Conservation (phyloP, 2,113 vertebrate species). For the Rhegmatorhina hoffmannsi region DNA sequence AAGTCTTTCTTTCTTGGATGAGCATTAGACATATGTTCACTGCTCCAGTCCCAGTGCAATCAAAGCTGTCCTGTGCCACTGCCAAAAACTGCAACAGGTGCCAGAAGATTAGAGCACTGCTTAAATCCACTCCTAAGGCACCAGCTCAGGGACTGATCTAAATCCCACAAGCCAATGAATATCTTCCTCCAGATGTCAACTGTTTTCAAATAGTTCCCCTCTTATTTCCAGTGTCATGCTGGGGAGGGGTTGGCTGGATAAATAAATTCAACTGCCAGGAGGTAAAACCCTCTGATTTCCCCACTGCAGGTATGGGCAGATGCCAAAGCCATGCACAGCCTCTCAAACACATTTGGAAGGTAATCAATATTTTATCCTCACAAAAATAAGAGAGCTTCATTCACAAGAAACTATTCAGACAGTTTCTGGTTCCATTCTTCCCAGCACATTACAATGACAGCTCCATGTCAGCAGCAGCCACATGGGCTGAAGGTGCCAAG, state of each 20-base stretch:
- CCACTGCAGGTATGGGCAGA: background rate
- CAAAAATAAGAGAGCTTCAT: slow-evolving; percentile 25
- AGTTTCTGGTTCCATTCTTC: slow-evolving; percentile 54
- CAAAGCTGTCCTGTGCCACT: slow-evolving; percentile 40
- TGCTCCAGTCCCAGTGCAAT: background rate
- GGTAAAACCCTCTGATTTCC: background rate
- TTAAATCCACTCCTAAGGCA: slow-evolving; percentile 36
- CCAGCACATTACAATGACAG: slow-evolving; percentile 12
- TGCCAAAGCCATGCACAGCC: background rate
- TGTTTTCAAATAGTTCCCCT: background rate
- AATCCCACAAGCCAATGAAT: slow-evolving; percentile 28
- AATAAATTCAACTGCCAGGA: slow-evolving; percentile 11
- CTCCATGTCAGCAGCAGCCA: slow-evolving; percentile 54
- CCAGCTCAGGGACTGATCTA: background rate
- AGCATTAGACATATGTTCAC: background rate
- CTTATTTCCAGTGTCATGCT: background rate
- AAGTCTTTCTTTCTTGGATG: background rate
- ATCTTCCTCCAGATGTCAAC: background rate
- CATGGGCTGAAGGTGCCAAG: slow-evolving; percentile 68
- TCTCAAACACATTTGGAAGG: slow-evolving; percentile 2
- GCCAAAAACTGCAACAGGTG: slow-evolving; percentile 57
- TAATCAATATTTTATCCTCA: slow-evolving; percentile 61
- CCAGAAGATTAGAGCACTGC: slow-evolving; percentile 37
- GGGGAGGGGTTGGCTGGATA: background rate
- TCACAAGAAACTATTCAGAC: slow-evolving; percentile 26